These are phyloP conservation scores for Esperia sulphurella DNA, from an alignment of 2,888 invertebrate species.

Conservation along the genomic window DNA sequence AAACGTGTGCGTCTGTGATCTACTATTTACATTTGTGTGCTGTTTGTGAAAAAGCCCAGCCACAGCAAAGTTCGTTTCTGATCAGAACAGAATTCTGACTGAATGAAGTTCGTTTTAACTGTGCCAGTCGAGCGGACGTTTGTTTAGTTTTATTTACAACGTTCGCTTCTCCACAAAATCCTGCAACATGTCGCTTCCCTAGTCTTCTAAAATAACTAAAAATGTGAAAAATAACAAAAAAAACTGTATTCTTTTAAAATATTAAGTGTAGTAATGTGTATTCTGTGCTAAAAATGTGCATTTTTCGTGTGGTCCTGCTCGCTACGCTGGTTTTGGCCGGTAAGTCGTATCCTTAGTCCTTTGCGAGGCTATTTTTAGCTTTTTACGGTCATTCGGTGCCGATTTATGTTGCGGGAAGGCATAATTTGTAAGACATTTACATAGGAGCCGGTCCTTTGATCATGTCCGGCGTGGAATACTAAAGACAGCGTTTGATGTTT, in stretches of 20 bases:
- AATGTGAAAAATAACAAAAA: not conserved
- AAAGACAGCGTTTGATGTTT: conserved; percentile 31
- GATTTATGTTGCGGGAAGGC: conserved; percentile 10
- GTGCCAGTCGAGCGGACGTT: conserved; percentile 30
- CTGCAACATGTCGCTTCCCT: conserved; percentile 34
- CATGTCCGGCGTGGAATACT: conserved; percentile 12
- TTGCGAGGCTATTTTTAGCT: conserved; percentile 69
- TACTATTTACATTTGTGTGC: conserved; percentile 39
- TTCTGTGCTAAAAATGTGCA: conserved; percentile 57
- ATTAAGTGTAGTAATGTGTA: conserved; percentile 32
- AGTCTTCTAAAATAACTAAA: not conserved
- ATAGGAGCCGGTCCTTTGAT: conserved; percentile 31
- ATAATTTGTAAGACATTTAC: conserved; percentile 10
- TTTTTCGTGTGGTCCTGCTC: conserved; percentile 46
- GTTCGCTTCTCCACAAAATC: conserved; percentile 24
- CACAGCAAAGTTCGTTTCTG: conserved; percentile 33
- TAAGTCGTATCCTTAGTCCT: conserved; percentile 59
- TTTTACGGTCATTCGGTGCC: conserved; percentile 59
- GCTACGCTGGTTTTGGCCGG: conserved; percentile 59
- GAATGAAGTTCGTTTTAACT: conserved; percentile 24
- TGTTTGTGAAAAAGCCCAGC: conserved; percentile 45
- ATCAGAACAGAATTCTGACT: conserved; percentile 14
- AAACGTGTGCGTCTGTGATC: conserved; percentile 35
- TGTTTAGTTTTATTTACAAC: conserved; percentile 35
- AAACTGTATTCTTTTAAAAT: not conserved